Base-by-base conservation (phyloP, 2,113 vertebrate species). In the Ctenodactylus gundi region DNA sequence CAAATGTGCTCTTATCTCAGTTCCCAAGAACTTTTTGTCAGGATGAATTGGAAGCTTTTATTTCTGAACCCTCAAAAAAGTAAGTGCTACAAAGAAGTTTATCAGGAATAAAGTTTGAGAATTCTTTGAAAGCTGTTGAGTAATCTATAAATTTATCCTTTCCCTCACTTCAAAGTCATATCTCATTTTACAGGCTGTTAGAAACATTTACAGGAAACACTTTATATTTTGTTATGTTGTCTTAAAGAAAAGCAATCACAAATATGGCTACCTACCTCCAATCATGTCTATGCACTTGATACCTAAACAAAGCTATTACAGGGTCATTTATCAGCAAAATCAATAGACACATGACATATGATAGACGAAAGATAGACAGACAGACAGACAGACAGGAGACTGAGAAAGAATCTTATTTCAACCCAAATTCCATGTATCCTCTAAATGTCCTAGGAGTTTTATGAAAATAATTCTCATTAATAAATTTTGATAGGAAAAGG, bases 1-100 rank as follows among this genome's bases (percentile, higher is more conserved):
- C 39, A 41, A 44, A 89, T 49, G 64, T 51, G 49, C 39, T 77
- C 93, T 93, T 90, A 91, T 93, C 94, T 92, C 44, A 51, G 72
- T 91, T 95, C 81, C 93, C 81, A 75, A 94, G 90, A 90, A 91
- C 34, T 93, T 83, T 96, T 60, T 70, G 39, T 95, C 60, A 90
- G 75, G 36, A 87, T 58, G 34, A 85, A 85, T 18, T n/a, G n/a
- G 36, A 83, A 87, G 55, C 6, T 85, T 93, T 96, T 68, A 65
- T 94, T 96, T 91, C 93, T 70, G n/a, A n/a, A 93, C 46, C 31
- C 55, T 39, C 31, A 64, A 41, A 95, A 95, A 27, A 60, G 91
- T 34, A 67, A 75, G 49, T 67, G 60, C 49, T 81, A 83, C 1
- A 25, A 62, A 41, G 95, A 93, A 77, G 7, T 29, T 49, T 81